Evolutionary conservation across 2,797 vertebrate genomes (phyloP), one percentile per base, ranked within the genome.

Genomic region (Octomys mimax): DNA sequence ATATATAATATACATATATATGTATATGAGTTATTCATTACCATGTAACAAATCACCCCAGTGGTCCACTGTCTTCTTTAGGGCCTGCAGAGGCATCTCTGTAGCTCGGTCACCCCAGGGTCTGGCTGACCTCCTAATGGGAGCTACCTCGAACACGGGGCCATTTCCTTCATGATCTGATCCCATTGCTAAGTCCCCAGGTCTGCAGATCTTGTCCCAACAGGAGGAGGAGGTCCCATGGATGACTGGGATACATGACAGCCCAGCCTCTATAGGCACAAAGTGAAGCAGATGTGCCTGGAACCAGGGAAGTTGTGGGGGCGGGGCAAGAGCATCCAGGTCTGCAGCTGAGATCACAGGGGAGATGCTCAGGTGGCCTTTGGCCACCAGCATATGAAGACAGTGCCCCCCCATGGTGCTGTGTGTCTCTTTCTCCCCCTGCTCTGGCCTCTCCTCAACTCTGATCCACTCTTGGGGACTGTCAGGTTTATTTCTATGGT

Each of bases 61-160:
- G 33, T 71, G 19, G 4, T 2, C 36, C 1, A 21, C n/a, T 21
- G 21, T 4, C 46, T 86, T 5, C 31, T 1, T 11, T 31, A 33
- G 28, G 4, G 31, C 28, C 70, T 61, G 49, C 0, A 10, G 7
- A 0, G 6, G 16, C 5, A 26, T 10, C 59, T 2, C 19, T 22
- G 39, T 54, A 22, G 1, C 10, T n/a, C 36, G 78, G 49, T 21
- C 62, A 18, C n/a, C 22, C 13, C 5, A 11, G 77, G 7, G 36
- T 73, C 57, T 0, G 22, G 33, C 42, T 52, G 22, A 36, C 57
- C 57, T 79, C 80, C 31, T 59, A 79, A 46, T 16, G n/a, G 33
- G 2, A 46, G 46, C 61, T 9, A 18, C 61, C 36, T n/a, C 31
- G 18, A 11, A 9, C 42, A 22, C 33, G 11, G 14, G 24, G 36